phyloP scores from a whole-genome alignment of 2,797 vertebrate genomes.

The Karalla daura region DNA sequence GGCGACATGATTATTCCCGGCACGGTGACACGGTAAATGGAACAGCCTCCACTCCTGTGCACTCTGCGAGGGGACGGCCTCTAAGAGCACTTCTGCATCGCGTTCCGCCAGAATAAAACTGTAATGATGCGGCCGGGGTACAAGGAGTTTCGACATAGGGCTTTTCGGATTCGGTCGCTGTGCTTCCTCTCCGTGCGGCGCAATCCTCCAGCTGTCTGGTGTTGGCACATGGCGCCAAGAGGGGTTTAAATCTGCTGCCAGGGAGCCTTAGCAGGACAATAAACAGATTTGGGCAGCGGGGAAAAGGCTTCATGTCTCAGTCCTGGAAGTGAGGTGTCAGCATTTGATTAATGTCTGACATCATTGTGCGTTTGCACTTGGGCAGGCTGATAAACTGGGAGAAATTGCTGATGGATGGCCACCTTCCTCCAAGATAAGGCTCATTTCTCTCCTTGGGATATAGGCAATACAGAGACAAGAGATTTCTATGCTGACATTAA shows the following conservation, averaged over 20 bases:
- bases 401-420: conserved; percentile 80
- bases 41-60: conserved; percentile 4
- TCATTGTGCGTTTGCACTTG: conserved; percentile 65
- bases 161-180: conserved; percentile 16
- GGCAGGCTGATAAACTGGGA: conserved; percentile 77
- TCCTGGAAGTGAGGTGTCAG: conserved; percentile 76
- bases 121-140: conserved; percentile 25
- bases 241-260: conserved; percentile 34
- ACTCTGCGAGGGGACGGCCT: conserved; percentile 15
- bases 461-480: conserved; percentile 62
- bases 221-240: not conserved
- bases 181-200: not conserved
- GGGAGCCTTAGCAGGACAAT: conserved; percentile 42
- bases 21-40: conserved; percentile 24
- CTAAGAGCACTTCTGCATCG: conserved; percentile 34
- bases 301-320: conserved; percentile 62
- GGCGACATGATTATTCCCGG: conserved; percentile 49
- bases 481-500: conserved; percentile 71
- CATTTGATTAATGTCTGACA: conserved; percentile 83
- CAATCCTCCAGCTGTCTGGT: conserved; percentile 17
- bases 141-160: conserved; percentile 15
- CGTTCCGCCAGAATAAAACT: conserved; percentile 40
- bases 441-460: conserved; percentile 71
- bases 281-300: conserved; percentile 42
- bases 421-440: conserved; percentile 72